Base-by-base conservation (phyloP, 2,797 vertebrate genomes). In the Delichon dasypus region DNA sequence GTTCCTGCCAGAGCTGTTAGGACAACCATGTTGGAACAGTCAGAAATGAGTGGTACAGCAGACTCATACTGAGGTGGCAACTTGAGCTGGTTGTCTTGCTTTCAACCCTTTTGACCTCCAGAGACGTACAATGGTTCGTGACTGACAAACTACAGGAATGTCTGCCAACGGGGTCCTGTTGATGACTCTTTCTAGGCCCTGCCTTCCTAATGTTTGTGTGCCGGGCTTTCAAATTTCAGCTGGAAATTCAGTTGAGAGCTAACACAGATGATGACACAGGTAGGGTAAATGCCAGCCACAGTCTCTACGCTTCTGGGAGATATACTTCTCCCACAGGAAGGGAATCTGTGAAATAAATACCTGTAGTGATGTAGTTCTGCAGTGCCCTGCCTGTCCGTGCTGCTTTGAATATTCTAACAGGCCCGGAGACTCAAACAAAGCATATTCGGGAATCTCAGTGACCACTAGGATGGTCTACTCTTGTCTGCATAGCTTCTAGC, bases 361-460 rank as follows among this genome's bases (percentile, higher is more conserved):
- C 21, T 47, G 32, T 38, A 38, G 38, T 3, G 0, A 13, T 27
- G 27, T 34, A 32, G 11, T 48, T 61, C 58, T 72, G 27, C 10
- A 2, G 25, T 15, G 32, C 25, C 40, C 36, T 68, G 62, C 38
- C 20, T 16, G 14, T 14, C 51, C 1, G 1, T 40, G 42, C 45
- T 64, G 29, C 68, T 78, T 70, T 89, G 57, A 66, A 73, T 38
- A 58, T 11, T 29, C 14, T 4, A 22, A 55, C 32, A 47, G 27
- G 27, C 36, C 45, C 0, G 0, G 45, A 48, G 44, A 36, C 32
- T 29, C 42, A 58, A 7, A 3, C 0, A 2, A 38, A 62, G 27
- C 3, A 0, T 54, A 0, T 34, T 65, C 42, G 16, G 68, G 54
- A 22, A 54, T 47, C 26, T 51, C 42, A 45, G 42, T 72, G 61